Evolutionary conservation across 2,797 vertebrate species (phyloP), one percentile per base, ranked within the genome.

Genomic region (Manis crassicaudata): DNA sequence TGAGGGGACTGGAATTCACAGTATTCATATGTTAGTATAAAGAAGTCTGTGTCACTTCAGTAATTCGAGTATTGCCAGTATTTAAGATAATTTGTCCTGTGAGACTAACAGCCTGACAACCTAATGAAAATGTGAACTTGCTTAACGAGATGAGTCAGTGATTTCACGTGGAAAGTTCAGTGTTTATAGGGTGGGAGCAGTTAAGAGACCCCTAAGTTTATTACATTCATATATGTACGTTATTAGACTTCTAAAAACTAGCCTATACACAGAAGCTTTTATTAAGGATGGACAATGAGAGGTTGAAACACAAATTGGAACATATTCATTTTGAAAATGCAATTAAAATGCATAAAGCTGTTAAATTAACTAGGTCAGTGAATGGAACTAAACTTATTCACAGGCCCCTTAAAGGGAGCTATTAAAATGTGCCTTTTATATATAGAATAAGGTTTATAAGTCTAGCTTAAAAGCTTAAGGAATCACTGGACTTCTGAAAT

Each of bases 71-170:
- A 11, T 14, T 35, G 79, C 52, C 58, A 23, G 25, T 6, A 18
- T 50, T 29, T 16, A 21, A 14, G 80, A 37, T 52, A 9, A 3
- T 46, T 1, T 21, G 37, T 35, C 6, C 32, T 17, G 2, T 46
- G 2, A 17, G 2, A 17, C 14, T 1, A 16, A 62, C n/a, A 6
- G 2, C 1, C 0, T 1, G 32, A n/a, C 1, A 18, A 14, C n/a
- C 37, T 9, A 10, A 4, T 5, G 65, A 21, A 50, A 35, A 25
- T 0, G 43, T 7, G 27, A 63, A 11, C 54, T 5, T 0, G 18
- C 58, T 13, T 2, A 1, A 3, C 0, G 0, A 17, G 7, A 37
- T 0, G 0, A 11, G 20, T 4, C 0, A 1, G 25, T 1, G 7
- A 35, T 7, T 67, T 14, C 1, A 4, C 3, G 13, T 3, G 40